Evolutionary conservation across 2,797 vertebrate species (phyloP), one percentile per base, ranked within the genome.

Genomic region (Acipenser transmontanus): DNA sequence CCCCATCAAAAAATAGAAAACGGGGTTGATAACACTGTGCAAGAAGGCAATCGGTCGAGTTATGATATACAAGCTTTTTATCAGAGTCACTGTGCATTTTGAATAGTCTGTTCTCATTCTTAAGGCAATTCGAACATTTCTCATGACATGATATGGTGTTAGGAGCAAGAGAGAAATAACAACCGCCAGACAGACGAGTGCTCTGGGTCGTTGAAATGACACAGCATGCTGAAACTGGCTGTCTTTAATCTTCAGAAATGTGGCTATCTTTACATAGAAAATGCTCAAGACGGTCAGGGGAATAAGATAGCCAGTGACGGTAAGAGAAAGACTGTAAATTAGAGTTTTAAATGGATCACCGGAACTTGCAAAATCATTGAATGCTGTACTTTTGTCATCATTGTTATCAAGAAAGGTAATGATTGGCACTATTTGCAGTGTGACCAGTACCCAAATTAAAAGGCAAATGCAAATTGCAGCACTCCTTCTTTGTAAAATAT

Each of bases 1-100:
- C 0, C 95, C 95, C 87, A 95, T 84, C 0, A 98, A 63, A 72
- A 98, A 96, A 68, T 97, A 97, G 73, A 98, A 97, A 0, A 94
- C 71, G 0, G 95, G 95, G 59, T 97, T 94, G 50, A 96, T 83
- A 67, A 85, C 91, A 0, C 94, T 95, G 20, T 95, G 95, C 1
- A 92, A 65, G 70, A 94, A 97, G 0, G 94, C 95, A 6, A 95
- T 1, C 0, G 95, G 95, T 1, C 93, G 81, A 0, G 87, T 90
- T 57, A 96, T 0, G 7, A 90, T 78, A 59, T 96, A 98, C 0
- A 78, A 0, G 0, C 14, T 17, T 14, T 76, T 76, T 66, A 97
- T 85, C 71, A 70, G 6, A 0, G 1, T 64, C 14, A 1, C 6
- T 0, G 78, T n/a, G 13, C 88, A 85, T 0, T 0, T 0, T 0